A percentile compares a stretch with the other conserved stretches of the same genome.
These are phyloP conservation scores for Anhinga rufa DNA, from an alignment of 2,113 vertebrate species.

Conservation along the genomic window DNA sequence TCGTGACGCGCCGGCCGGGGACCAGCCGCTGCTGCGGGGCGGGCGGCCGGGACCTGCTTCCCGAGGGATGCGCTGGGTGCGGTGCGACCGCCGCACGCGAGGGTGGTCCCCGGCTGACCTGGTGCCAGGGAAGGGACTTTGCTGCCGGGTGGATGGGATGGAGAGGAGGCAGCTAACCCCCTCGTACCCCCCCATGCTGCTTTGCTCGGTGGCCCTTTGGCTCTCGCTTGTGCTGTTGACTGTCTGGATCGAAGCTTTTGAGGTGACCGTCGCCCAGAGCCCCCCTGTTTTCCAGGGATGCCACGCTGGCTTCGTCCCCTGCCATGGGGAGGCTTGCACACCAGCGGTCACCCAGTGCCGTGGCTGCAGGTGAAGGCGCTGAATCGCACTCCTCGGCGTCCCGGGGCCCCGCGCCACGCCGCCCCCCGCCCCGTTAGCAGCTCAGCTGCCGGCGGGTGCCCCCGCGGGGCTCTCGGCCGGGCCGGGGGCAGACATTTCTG, in stretches of 20 bases:
- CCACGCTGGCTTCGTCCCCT: neutral
- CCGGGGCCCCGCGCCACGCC: fast-evolving
- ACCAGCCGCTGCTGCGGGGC: neutral
- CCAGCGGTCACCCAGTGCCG: fast-evolving
- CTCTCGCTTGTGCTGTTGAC: fast-evolving
- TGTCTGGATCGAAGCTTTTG: neutral
- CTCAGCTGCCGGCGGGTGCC: neutral
- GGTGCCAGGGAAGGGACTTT: fast-evolving
- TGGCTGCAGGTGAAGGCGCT: neutral
- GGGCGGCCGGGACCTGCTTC: neutral
- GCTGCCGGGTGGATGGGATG: neutral
- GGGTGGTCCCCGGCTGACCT: neutral
- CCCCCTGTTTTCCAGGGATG: fast-evolving
- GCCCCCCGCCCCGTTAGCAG: neutral
- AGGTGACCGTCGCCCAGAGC: neutral
- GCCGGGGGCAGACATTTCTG: neutral
- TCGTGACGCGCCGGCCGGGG: neutral
- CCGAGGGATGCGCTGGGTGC: neutral
- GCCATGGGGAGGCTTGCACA: fast-evolving
- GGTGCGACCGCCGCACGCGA: fast-evolving
- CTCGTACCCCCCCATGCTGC: fast-evolving
- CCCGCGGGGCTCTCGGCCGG: fast-evolving
- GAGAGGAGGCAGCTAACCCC: neutral
- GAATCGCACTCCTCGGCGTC: neutral
- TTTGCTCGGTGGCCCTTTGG: neutral